Base-by-base conservation (phyloP, 2,797 vertebrate genomes). In the Loriculus beryllinus region DNA sequence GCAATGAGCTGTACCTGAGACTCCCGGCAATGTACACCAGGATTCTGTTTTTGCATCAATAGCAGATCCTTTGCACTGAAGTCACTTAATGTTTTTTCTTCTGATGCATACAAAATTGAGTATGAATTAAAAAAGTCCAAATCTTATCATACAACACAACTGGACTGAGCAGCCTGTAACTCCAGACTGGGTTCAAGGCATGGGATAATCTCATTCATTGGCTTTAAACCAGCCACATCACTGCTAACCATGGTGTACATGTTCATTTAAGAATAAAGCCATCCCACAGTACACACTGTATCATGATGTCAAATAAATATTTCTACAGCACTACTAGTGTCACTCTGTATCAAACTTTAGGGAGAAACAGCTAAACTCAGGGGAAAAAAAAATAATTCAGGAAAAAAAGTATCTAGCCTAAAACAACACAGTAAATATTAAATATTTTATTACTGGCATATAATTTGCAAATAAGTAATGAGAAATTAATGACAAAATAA, bases 1-100 rank as follows among this genome's bases (percentile, higher is more conserved):
- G 31, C 47, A 23, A 18, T 2, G 31, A 57, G 43, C n/a, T 28
- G 28, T 6, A 40, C 6, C 0, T 0, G 12, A 57, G 43, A 49
- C 37, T 72, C 48, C 65, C 29, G 23, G 19, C 42, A 26, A 12
- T 7, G 15, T 8, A 47, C 31, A 43, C 42, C 43, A 64, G n/a
- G 35, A 47, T 48, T 31, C 70, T 42, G 26, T 18, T 81, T 71
- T 23, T 29, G 45, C 52, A 67, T 20, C 70, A 13, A 2, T 19
- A 48, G 31, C 1, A 2, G 28, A 67, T 47, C 47, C 42, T 45
- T n/a, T 71, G 80, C 43, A 12, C 22, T 31, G 4, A 26, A 51
- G 22, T 25, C 10, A 43, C 16, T 60, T 37, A 48, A 60, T 39
- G 17, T 11, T 40, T 74, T 37, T 33, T 7, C 6, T 37, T 57